A percentile compares a stretch with the other conserved stretches of the same genome.
These are phyloP conservation scores for Pyrochroa serraticornis DNA, from an alignment of 2,888 invertebrate species.

Conservation along the genomic window DNA sequence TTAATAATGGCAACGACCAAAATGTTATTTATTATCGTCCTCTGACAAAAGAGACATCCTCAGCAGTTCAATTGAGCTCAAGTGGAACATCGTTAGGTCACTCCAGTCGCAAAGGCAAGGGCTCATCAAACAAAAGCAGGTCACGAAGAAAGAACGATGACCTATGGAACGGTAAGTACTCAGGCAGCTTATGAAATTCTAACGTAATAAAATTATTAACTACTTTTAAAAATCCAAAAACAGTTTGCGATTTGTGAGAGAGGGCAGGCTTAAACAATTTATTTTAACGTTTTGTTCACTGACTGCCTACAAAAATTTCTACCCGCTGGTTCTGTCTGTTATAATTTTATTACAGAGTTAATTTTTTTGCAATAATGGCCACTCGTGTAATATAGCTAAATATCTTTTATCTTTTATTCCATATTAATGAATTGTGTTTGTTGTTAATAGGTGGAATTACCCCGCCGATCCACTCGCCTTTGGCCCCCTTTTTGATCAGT, in stretches of 20 bases:
- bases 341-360: too few relatives aligned
- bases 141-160: conserved; percentile 78
- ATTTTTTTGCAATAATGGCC: too few relatives aligned
- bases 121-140: conserved; percentile 74
- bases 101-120: conserved; percentile 74
- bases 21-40: conserved; percentile 92
- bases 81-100: conserved; percentile 49
- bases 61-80: conserved; percentile 50
- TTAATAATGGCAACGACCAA: conserved; percentile 81
- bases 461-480: conserved; percentile 73
- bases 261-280: too few relatives aligned
- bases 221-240: too few relatives aligned
- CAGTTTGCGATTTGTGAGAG: too few relatives aligned
- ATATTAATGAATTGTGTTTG: conserved; percentile 9
- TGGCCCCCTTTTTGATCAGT: conserved; percentile 75
- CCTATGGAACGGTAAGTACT: conserved; percentile 71
- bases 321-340: too few relatives aligned
- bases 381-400: too few relatives aligned
- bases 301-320: too few relatives aligned
- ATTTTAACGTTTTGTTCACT: too few relatives aligned
- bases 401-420: background rate
- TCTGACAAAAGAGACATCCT: conserved; percentile 64
- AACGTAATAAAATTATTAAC: too few relatives aligned
- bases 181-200: too few relatives aligned
- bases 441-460: conserved; percentile 74